Conservation (phyloP, 2,113 vertebrate species). For the Neodontobutis hainanensis region DNA sequence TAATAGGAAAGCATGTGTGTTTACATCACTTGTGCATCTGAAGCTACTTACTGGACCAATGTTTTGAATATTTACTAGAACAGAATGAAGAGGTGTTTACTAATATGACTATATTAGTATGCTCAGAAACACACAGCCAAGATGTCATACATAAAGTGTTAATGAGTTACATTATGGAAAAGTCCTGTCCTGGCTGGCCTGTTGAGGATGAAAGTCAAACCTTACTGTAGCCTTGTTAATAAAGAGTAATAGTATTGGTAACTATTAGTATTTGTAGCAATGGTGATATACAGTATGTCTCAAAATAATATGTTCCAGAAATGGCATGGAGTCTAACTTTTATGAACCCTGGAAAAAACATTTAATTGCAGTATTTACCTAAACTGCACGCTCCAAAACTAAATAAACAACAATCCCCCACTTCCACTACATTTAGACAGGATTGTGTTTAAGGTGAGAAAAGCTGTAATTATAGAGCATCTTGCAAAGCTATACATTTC, state of each 20-base stretch:
- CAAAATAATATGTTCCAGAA: background rate
- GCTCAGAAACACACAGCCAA: too few relatives aligned
- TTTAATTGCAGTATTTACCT: constrained; percentile 20
- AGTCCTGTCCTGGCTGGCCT: background rate
- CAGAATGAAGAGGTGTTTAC: background rate
- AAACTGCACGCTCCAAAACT: constrained; percentile 8
- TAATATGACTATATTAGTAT: too few relatives aligned
- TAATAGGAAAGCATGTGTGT: constrained; percentile 26
- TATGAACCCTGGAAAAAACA: background rate
- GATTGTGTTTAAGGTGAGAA: background rate
- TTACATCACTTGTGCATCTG: constrained; percentile 20
- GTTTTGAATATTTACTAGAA: background rate
- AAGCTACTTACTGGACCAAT: background rate
- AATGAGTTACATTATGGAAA: too few relatives aligned
- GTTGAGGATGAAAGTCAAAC: too few relatives aligned
- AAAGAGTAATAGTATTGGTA: too few relatives aligned
- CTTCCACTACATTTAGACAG: constrained; percentile 3
- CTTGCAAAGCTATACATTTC: background rate
- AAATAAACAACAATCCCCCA: constrained; percentile 13
- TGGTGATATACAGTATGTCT: too few relatives aligned
- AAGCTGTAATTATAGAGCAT: background rate
- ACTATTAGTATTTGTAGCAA: too few relatives aligned
- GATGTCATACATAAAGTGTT: too few relatives aligned
- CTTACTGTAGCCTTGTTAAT: too few relatives aligned
- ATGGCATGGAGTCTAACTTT: background rate